Evolutionary conservation across 1,140 invertebrate species (phyloP), one percentile per base, ranked within the genome.

Genomic region (Aphaenogaster floridana): DNA sequence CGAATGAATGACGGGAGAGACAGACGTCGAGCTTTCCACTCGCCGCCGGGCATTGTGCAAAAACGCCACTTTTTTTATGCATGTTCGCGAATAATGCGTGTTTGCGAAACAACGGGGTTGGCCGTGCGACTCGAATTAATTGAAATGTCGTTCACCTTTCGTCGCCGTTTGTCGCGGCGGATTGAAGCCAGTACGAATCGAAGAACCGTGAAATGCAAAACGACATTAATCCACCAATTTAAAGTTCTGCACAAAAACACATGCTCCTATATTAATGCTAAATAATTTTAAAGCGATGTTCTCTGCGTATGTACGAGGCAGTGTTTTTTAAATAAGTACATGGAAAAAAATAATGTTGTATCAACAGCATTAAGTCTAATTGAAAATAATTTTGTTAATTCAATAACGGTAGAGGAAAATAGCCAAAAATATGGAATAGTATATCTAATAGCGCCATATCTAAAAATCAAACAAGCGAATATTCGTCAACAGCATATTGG

Each of bases 131-230:
- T 66, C 34, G 48, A 42, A 69, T 81, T 69, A 81, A 81, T 57
- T 81, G 48, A 81, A 81, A 71, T 54, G 50, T 71, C 78, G 28
- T 63, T 78, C 36, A 69, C 34, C 39, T 7, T 71, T 34, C 48
- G 21, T 17, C 48, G 28, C 34, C 8, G 57, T 78, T 48, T 28
- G n/a, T 21, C 17, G 39, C 42, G 21, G 17, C 34, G 28, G 34
- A 52, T 69, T 69, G 39, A 72, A 72, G 15, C 11, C 5, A 5
- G 13, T 21, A 52, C 15, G 28, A 9, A 17, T 79, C 9, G 28
- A 36, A 36, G 42, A 28, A 28, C 63, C 6, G 11, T 21, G 15
- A 48, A 48, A 78, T 17, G 76, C 2, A 54, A 72, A 48, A 4
- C 36, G 9, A 21, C 7, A 48, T 81, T 57, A 71, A 57, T 81